Evolutionary conservation across 2,888 invertebrate genomes (phyloP), one percentile per base, ranked within the genome.

Genomic region (Linnaemya tessellans): DNA sequence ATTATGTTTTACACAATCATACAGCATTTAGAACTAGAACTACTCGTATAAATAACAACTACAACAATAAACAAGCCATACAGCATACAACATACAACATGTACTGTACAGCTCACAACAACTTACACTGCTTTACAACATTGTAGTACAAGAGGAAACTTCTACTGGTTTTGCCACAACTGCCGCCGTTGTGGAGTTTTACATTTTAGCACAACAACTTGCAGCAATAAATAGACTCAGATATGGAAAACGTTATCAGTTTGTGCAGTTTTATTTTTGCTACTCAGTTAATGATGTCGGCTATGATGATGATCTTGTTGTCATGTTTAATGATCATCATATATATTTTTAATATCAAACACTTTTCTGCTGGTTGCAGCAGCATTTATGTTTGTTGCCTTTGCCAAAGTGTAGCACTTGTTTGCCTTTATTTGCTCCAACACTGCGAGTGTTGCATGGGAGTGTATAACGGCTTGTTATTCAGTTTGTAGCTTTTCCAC

Each of bases 1-100:
- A 91, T 91, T 91, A 92, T 92, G 92, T 90, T 90, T 89, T 90
- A 91, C 91, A 91, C 90, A 91, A 91, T 90, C 90, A 89, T 73
- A 88, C 85, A 84, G 73, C 65, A 79, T 78, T 65, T 62, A 82
- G 58, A 77, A 80, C 65, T 68, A 62, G 60, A 78, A 65, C 75
- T 80, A 62, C 84, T 49, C 2, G 30, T 43, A 46, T 30, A 60
- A 20, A 38, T 15, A 77, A 75, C 71, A 73, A 41, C 73, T 74
- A 46, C 68, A 22, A 58, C 30, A 75, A 71, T 30, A 67, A 46
- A 51, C 43, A 38, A 30, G 20, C 30, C n/a, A 30, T 65, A 35
- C 43, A 22, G 10, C 18, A 78, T 41, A 41, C 35, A n/a, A 56
- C 4, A 22, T 51, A 10, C 62, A 20, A 43, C 30, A 51, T 30